phyloP scores from a whole-genome alignment of 2,797 vertebrate species.

The Anabas testudineus region DNA sequence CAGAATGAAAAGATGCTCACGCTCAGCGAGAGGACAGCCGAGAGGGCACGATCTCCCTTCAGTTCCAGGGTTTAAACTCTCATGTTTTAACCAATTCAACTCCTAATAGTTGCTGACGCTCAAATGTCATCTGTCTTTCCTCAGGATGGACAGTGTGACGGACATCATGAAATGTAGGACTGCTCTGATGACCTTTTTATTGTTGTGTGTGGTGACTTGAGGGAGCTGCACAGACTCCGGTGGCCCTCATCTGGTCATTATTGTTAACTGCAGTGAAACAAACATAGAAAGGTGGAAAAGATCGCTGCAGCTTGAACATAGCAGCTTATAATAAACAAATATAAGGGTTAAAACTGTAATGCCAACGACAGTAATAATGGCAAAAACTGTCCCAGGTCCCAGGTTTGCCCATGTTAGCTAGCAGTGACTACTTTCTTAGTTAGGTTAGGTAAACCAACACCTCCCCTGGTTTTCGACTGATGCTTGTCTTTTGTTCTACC shows the following conservation, averaged over 20 bases:
- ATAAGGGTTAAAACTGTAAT: too few species aligned
- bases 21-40: not conserved
- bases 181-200: slow-evolving; percentile 12
- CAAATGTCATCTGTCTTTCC: slow-evolving; percentile 29
- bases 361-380: too few species aligned
- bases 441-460: too few species aligned
- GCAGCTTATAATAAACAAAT: too few species aligned
- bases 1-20: slow-evolving; percentile 12
- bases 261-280: slow-evolving; percentile 13
- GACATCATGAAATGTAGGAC: not conserved
- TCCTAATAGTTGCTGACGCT: slow-evolving; percentile 5
- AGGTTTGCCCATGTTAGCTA: too few species aligned
- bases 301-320: too few species aligned
- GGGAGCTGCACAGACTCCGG: slow-evolving; percentile 4
- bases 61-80: not conserved
- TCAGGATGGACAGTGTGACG: not conserved
- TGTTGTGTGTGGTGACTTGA: not conserved
- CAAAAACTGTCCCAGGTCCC: too few species aligned
- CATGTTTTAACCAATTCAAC: not conserved
- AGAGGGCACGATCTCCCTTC: not conserved
- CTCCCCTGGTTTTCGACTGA: too few species aligned
- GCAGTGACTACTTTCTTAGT: too few species aligned
- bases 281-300: too few species aligned
- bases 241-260: slow-evolving; percentile 58
- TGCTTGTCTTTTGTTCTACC: too few species aligned